These are phyloP conservation scores for Hippopotamyrus pictus DNA, from an alignment of 2,797 vertebrate genomes.

Conservation along the genomic window DNA sequence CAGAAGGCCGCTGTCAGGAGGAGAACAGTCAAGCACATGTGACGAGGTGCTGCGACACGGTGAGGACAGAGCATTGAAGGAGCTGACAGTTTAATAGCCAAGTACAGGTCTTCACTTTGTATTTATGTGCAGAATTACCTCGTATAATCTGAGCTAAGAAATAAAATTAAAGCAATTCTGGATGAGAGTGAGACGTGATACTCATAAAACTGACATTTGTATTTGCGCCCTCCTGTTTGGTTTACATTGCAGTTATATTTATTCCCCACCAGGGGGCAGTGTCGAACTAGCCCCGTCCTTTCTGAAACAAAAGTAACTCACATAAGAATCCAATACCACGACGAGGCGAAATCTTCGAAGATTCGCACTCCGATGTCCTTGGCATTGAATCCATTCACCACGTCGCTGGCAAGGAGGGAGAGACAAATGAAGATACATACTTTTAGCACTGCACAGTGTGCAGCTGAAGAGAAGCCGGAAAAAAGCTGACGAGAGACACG, in stretches of 20 bases:
- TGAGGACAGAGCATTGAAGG: neutral
- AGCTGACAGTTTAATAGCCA: neutral
- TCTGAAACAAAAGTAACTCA: constrained; percentile 54
- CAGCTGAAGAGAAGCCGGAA: neutral
- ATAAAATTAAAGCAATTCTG: neutral
- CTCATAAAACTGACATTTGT: neutral
- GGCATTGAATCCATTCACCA: constrained; percentile 55
- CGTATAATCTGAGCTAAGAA: neutral
- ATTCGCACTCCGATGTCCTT: constrained; percentile 68
- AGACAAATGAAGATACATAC: neutral
- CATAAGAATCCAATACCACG: constrained; percentile 87
- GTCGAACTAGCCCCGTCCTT: neutral
- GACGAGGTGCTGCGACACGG: neutral
- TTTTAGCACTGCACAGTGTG: neutral
- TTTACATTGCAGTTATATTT: neutral
- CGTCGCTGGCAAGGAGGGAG: constrained; percentile 45
- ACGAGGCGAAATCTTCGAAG: constrained; percentile 79
- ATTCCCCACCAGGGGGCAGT: constrained; percentile 27
- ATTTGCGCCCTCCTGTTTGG: neutral
- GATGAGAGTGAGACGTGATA: neutral
- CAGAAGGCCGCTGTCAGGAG: constrained; percentile 58
- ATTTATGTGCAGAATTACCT: neutral
- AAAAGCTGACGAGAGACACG: neutral
- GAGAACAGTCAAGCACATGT: neutral
- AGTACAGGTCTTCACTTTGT: neutral